Conservation (phyloP, 2,797 vertebrate species). For the Oreochromis grahami region DNA sequence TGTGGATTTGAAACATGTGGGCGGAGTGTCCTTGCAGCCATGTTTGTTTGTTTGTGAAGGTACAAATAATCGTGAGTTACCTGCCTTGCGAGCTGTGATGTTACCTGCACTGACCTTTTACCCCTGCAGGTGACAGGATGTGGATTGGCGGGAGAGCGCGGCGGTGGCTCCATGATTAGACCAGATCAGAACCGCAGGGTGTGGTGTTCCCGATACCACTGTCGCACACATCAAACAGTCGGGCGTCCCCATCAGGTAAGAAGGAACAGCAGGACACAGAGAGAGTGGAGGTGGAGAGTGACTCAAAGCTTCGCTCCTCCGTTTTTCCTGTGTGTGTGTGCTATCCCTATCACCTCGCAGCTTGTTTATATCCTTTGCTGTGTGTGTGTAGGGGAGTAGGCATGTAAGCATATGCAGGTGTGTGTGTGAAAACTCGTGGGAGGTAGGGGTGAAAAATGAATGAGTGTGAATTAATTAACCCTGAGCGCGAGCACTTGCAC, state of each 20-base stretch:
- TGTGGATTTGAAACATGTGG: neutral
- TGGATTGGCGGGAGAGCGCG: constrained; percentile 19
- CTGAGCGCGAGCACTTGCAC: neutral
- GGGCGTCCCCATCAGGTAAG: constrained; percentile 53
- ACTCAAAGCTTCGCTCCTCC: constrained; percentile 40
- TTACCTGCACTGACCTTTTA: constrained; percentile 66
- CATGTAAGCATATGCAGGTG: neutral
- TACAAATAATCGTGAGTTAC: constrained; percentile 34
- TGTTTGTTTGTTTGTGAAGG: constrained; percentile 37
- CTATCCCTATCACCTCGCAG: constrained; percentile 30
- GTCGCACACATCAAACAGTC: constrained; percentile 66
- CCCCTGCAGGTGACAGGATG: constrained; percentile 58
- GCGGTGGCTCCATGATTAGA: constrained; percentile 44
- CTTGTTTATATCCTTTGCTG: constrained; percentile 12
- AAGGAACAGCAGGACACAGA: constrained; percentile 41
- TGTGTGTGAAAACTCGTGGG: neutral
- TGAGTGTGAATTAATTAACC: constrained; percentile 40
- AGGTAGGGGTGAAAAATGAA: constrained; percentile 12
- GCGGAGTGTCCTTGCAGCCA: neutral
- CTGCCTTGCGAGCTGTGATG: constrained; percentile 37
- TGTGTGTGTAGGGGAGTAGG: neutral
- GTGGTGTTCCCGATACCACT: constrained; percentile 51
- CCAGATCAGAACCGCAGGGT: constrained; percentile 53
- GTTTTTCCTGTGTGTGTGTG: constrained; percentile 1
- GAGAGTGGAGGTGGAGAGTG: constrained; percentile 44